Evolutionary conservation across 2,113 vertebrate genomes (phyloP).

Genomic region (Tupaia chinensis): DNA sequence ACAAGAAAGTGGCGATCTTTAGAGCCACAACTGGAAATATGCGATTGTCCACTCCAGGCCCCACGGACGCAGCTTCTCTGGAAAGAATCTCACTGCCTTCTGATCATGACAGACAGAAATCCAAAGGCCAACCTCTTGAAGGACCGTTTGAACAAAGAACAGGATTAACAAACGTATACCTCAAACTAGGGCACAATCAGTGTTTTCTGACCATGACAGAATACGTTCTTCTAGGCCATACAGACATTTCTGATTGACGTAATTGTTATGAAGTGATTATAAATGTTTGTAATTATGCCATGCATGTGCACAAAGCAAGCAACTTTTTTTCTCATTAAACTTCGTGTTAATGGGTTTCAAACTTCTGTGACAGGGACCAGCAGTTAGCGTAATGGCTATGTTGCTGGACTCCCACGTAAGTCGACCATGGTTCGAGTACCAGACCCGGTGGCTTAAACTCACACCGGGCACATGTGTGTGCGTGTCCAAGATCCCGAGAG

Average conservation of each 20-base stretch:
- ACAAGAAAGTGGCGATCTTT: constrained; percentile 3
- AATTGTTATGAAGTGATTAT: neutral
- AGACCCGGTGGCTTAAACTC: too few species aligned
- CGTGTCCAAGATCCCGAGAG: too few species aligned
- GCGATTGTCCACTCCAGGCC: constrained; percentile 92
- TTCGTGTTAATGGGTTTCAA: too few species aligned
- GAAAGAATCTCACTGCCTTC: constrained; percentile 92
- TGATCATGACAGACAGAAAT: constrained; percentile 91
- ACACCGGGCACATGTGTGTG: too few species aligned
- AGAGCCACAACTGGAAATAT: neutral
- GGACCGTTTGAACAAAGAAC: constrained; percentile 81
- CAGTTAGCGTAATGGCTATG: too few species aligned
- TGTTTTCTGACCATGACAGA: neutral
- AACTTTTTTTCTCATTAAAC: too few species aligned
- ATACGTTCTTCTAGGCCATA: neutral
- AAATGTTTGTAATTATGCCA: neutral
- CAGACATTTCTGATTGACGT: neutral
- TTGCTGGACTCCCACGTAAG: too few species aligned
- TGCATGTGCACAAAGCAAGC: constrained; percentile 9
- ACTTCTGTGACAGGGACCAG: too few species aligned
- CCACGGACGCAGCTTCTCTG: constrained; percentile 91
- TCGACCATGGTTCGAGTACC: too few species aligned
- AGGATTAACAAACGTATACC: neutral
- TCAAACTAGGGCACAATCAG: neutral
- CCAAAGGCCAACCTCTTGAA: constrained; percentile 92